Evolutionary conservation across 2,113 vertebrate species (phyloP).

Genomic region (Eolophus roseicapilla): DNA sequence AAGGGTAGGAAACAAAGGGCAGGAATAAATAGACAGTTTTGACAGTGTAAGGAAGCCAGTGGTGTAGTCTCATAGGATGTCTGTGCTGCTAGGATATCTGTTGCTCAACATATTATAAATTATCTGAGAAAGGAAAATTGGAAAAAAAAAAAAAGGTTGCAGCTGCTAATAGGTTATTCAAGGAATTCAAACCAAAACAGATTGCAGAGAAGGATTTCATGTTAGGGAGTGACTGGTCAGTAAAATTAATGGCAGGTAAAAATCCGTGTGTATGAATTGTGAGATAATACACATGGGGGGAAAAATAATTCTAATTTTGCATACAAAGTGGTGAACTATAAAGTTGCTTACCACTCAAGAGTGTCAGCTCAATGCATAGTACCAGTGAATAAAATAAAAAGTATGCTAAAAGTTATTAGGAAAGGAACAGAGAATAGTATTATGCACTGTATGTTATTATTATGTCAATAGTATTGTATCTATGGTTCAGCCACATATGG

Average conservation of each 20-base stretch:
- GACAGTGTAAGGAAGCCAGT: constrained; percentile 10
- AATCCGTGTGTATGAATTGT: neutral
- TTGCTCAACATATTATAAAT: neutral
- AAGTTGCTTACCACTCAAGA: neutral
- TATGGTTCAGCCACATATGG: neutral
- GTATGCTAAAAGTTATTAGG: neutral
- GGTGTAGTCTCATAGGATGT: neutral
- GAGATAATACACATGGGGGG: neutral
- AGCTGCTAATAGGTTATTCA: constrained; percentile 12
- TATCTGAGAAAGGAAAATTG: neutral
- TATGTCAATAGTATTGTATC: neutral
- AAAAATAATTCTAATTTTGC: neutral
- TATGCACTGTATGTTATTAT: neutral
- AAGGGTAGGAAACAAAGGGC: constrained; percentile 45
- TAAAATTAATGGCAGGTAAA: constrained; percentile 13
- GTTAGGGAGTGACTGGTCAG: neutral
- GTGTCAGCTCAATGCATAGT: neutral
- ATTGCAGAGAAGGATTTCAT: neutral
- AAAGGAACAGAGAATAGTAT: neutral
- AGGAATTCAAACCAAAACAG: neutral
- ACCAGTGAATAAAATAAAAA: neutral
- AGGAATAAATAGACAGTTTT: constrained; percentile 16
- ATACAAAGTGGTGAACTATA: neutral
- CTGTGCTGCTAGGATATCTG: neutral
- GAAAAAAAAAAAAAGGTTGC: neutral